Percentiles rank a stretch among this genome's conserved stretches.
These are phyloP conservation scores for Caiman crocodilus DNA, from an alignment of 2,797 vertebrate genomes.

Conservation along the genomic window DNA sequence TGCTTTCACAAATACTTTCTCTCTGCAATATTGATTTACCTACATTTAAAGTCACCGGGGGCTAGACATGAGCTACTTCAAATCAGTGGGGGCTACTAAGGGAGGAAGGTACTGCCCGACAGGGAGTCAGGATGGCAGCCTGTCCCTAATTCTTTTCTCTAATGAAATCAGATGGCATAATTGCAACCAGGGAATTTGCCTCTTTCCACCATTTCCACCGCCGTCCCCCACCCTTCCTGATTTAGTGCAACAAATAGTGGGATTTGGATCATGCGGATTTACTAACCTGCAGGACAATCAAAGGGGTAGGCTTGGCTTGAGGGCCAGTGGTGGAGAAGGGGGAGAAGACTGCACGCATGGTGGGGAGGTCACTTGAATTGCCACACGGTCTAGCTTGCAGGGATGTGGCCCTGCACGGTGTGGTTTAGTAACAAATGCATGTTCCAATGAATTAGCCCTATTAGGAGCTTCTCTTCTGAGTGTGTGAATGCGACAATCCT, in stretches of 20 bases:
- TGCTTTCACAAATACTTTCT: background rate
- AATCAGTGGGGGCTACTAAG: background rate
- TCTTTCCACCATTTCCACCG: background rate
- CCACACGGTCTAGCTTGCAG: background rate
- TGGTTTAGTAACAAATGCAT: conserved; percentile 37
- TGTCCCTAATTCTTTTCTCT: background rate
- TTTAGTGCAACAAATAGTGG: background rate
- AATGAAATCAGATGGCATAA: background rate
- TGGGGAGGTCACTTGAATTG: conserved; percentile 36
- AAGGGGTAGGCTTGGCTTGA: rapidly evolving
- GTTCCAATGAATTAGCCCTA: conserved; percentile 53
- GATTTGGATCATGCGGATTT: background rate
- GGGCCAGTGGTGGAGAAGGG: background rate
- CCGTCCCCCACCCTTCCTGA: background rate
- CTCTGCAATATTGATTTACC: rapidly evolving
- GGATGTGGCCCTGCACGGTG: conserved; percentile 21
- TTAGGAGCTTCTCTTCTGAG: conserved; percentile 54
- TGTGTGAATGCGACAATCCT: conserved; percentile 56
- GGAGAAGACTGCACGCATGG: background rate
- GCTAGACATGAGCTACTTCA: background rate
- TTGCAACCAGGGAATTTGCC: background rate
- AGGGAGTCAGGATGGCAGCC: background rate
- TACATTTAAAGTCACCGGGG: background rate
- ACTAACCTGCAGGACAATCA: background rate
- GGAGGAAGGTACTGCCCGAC: background rate